Base-by-base conservation (phyloP, 92 coral and sea anemone species). In the Phenganax stokvisi region DNA sequence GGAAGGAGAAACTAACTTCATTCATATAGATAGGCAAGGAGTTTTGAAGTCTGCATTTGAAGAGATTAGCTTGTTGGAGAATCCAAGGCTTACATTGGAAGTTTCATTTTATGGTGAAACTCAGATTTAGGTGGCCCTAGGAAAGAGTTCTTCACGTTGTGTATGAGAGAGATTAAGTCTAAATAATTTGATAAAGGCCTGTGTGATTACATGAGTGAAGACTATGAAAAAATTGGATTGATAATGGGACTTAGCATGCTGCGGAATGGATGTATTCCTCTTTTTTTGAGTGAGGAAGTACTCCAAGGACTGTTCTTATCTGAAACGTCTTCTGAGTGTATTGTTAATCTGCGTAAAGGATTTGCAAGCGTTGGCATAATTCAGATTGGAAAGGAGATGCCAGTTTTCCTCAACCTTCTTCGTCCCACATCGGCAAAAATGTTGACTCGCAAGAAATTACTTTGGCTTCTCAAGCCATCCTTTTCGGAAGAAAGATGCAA, bases 1-100 rank as follows among this genome's bases (percentile, higher is more conserved):
- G 44, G 89, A 86, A 57, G 89, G 89, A 60, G 89, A 83, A 67
- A 86, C 89, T 28, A 75, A 81, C 69, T 86, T 86, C 68, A 76
- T 82, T 27, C 65, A 82, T 76, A 56, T 86, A 54, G 78, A 83
- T 54, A 83, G 87, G 17, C 63, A 17, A 61, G 72, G 79, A 51
- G 51, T 87, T 47, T 52, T 87, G 28, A 55, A 79, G 57, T 44
- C 85, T 62, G 87, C 90, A 69, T 78, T 87, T 84, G 87, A 87
- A 66, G 85, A 87, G 71, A 16, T 87, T 10, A 56, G 71, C 8
- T 77, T 62, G 5, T 67, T 85, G 25, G 75, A 73, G n/a, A 57
- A 87, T 73, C 54, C 76, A 5, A 57, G 79, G 17, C 79, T 87
- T 51, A 87, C 90, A 54, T 64, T 87, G 76, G 72, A 87, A 79